Base-by-base conservation (phyloP, 2,113 vertebrate species). In the Myiopsitta monachus region DNA sequence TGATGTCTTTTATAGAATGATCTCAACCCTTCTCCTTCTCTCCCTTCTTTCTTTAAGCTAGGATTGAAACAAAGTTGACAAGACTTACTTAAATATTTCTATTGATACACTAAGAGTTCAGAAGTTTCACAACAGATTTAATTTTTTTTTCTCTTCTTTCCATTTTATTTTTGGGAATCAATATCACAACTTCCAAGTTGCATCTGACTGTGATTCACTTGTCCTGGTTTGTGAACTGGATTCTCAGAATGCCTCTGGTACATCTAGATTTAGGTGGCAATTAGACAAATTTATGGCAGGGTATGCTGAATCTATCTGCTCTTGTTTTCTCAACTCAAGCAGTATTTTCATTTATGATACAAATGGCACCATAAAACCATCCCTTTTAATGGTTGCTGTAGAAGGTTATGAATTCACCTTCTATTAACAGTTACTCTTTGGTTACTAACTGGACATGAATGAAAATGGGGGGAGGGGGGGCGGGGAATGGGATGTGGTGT, bases 161-260 rank as follows among this genome's bases (percentile, higher is more conserved):
- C 14, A 12, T 62, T 10, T 88, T 63, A 4, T 11, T 4, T 57
- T 66, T 47, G 24, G 15, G 18, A 81, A 87, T 24, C 3, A 76
- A 4, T 54, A 15, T 68, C 52, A 46, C 4, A 36, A 6, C 11
- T 54, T 83, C 22, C 19, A 49, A 27, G 9, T 43, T 63, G 36
- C 7, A 7, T 10, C 5, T 2, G 39, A 2, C 24, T 49, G 38
- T 66, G 27, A 69, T 31, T 77, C 30, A 36, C 11, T 83, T 41
- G 8, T 52, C 23, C 8, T 70, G 19, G 3, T 55, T 54, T 73
- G 18, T 66, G 55, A 82, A 23, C 4, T 24, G 39, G 11, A 62
- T 28, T 17, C 18, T 52, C 41, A 52, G 3, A 83, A 28, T 4
- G 1, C 1, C 11, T 1, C 24, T 21, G 4, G 8, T 15, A 6